Evolutionary conservation across 1,140 invertebrate genomes (phyloP).

Genomic region (Dinoponera quadriceps): DNA sequence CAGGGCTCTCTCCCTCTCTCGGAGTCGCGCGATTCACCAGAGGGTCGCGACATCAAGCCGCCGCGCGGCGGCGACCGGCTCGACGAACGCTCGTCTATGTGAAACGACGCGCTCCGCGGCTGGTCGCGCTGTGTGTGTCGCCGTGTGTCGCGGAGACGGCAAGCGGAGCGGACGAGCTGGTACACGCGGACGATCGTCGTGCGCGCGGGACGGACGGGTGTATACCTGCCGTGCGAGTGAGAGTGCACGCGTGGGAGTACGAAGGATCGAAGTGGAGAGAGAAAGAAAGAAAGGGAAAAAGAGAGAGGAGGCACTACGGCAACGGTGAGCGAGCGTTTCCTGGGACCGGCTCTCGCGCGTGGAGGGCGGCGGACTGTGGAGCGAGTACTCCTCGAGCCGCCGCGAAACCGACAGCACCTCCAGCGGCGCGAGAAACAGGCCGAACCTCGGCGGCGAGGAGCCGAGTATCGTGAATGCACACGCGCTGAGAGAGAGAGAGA

Average conservation of each 20-base stretch:
- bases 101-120: constrained; percentile 30
- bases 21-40: too few species aligned
- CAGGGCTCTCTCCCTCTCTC: too few species aligned
- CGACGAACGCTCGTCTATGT: constrained; percentile 11
- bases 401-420: not conserved
- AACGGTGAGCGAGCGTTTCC: constrained; percentile 11
- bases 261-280: not conserved
- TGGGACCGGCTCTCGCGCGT: constrained; percentile 16
- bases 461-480: too few species aligned
- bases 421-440: too few species aligned
- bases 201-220: constrained; percentile 6
- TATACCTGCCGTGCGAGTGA: not conserved
- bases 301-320: not conserved
- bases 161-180: not conserved
- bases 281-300: not conserved
- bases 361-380: not conserved
- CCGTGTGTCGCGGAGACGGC: constrained; percentile 17
- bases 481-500: too few species aligned
- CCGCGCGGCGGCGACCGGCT: not conserved
- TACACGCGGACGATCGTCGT: not conserved
- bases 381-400: not conserved
- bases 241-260: not conserved
- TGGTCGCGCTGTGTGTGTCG: constrained; percentile 22
- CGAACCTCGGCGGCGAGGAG: not conserved
- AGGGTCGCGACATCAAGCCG: too few species aligned